Base-by-base conservation (phyloP, 2,888 invertebrate genomes). In the Mantis religiosa region DNA sequence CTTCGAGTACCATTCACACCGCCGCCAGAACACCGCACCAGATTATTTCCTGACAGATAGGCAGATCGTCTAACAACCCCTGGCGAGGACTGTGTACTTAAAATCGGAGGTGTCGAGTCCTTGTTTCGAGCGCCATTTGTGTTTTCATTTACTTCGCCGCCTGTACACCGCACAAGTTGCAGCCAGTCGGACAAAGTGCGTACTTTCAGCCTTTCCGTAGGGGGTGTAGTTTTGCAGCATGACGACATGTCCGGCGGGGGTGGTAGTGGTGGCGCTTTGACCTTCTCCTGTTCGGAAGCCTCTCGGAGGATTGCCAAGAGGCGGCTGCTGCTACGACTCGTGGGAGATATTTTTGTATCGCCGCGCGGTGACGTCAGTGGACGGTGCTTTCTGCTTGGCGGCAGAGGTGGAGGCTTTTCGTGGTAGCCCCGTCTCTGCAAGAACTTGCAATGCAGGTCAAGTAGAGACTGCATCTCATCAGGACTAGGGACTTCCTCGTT, bases 391-490 rank as follows among this genome's bases (percentile, higher is more conserved):
- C 85, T 81, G 34, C 41, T 82, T 28, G 84, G 88, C 20, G 83
- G 87, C 47, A 84, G 88, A 25, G 84, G 84, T 2, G 85, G 81
- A 9, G 30, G 27, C 25, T 83, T 91, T 91, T 95, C 95, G 91
- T 94, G 94, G 91, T 95, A 95, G 28, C 95, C 95, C 90, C 95
- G 94, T 83, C 96, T 94, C 91, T 96, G 95, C n/a, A 95, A 92
- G 92, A 95, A 96, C 92, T 96, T 97, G 91, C 94, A 94, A 91
- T 97, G 96, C 91, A 96, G 94, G 91, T 97, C 96, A 6, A 96
- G 93, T 85, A 96, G 93, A 91, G 95, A 95, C 91, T 95, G 95
- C 1, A 95, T 95, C 90, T 95, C 95, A 86, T 89, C 90, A 89
- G 90, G 90, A 14, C 89, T 90, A 84, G 90, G 90, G 85, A 28